Evolutionary conservation across 1,140 invertebrate species (phyloP), one percentile per base, ranked within the genome.

Genomic region (Bombus picipes): DNA sequence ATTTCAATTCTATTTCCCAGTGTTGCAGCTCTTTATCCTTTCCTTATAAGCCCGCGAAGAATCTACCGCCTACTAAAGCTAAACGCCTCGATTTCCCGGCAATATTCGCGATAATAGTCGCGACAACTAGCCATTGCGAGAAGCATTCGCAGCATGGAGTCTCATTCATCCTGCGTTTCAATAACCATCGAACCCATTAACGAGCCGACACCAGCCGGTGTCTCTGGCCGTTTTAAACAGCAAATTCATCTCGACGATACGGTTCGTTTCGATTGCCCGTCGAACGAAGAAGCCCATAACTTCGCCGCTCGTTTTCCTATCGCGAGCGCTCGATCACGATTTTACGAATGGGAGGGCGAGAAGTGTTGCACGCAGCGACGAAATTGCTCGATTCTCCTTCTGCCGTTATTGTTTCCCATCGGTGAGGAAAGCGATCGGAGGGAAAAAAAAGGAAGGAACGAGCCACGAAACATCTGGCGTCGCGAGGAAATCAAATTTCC

Each of bases 401-500:
- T 41, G 43, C 13, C 70, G 79, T 86, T 88, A 82, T 88, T 86
- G 87, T 88, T 87, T 88, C 68, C 68, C 57, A 53, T 71, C 66
- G 53, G 47, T 13, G 59, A 66, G 75, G 72, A 84, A 85, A 78
- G 70, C 81, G 83, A 80, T 90, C 82, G 87, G 88, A 6, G 66
- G 66, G 15, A 22, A 34, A 68, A 34, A 37, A 34, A 68, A n/a
- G 88, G 88, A 91, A 90, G 65, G 87, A 86, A 90, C 53, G 34
- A 22, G 57, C 57, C 66, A 68, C 81, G 92, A 92, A 92, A 90
- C 91, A 92, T 92, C 91, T 92, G 93, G 91, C 90, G 81, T 88
- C 62, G 71, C 81, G 82, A 90, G 92, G 88, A 92, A 94, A 93
- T 94, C 91, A 89, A 92, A 94, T 94, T 94, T 92, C 92, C 92